These are phyloP conservation scores for Philonicus albiceps DNA, from an alignment of 2,888 invertebrate species.

Conservation along the genomic window DNA sequence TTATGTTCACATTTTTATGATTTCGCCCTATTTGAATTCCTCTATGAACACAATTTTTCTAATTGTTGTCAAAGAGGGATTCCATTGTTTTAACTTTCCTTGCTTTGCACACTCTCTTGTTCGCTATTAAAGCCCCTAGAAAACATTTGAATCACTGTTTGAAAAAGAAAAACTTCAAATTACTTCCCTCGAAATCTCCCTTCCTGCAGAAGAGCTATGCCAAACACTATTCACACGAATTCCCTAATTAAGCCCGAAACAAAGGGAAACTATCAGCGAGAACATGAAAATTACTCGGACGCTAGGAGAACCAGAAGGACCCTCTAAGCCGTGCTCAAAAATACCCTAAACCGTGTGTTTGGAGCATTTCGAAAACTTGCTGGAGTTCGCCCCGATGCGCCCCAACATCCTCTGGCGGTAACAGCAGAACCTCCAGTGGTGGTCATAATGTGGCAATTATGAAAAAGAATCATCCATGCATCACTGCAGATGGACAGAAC, in stretches of 20 bases:
- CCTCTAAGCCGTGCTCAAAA: not conserved
- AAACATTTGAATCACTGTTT: not conserved
- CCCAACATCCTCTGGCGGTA: not conserved
- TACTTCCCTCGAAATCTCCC: not conserved
- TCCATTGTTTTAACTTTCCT: not conserved
- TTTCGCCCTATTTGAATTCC: not conserved
- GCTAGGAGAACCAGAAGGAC: not conserved
- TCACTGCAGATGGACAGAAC: slow-evolving; percentile 15
- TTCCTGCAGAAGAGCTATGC: not conserved
- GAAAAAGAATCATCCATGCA: slow-evolving; percentile 18
- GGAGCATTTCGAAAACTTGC: not conserved
- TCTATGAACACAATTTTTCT: not conserved
- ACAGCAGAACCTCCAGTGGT: not conserved
- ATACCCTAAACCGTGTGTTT: not conserved
- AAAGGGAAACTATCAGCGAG: not conserved
- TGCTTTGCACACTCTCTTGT: not conserved
- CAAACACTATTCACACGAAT: not conserved
- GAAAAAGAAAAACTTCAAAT: not conserved
- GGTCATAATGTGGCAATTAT: not conserved
- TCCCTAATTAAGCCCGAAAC: not conserved
- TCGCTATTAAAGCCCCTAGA: not conserved
- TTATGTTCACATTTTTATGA: not conserved
- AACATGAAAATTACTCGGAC: not conserved
- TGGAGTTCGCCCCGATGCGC: not conserved
- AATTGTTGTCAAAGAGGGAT: not conserved